Conservation (phyloP, 2,113 vertebrate species). For the Hemicordylus capensis region DNA sequence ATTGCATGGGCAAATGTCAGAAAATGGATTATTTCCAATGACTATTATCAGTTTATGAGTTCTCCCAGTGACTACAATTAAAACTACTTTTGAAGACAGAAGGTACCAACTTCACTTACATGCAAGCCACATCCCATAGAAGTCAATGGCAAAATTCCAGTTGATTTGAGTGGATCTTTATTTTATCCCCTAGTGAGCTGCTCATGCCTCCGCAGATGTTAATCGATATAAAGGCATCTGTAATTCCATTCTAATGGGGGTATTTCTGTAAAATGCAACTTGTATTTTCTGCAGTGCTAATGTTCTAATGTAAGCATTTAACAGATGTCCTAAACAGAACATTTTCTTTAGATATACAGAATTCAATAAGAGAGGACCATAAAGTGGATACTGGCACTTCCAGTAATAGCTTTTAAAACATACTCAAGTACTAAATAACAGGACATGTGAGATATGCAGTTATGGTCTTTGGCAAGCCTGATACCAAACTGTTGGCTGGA, state of each 20-base stretch:
- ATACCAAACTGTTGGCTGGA: background rate
- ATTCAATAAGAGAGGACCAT: constrained; percentile 22
- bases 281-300: constrained; percentile 50
- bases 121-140: background rate
- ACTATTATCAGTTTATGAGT: constrained; percentile 16
- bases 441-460: background rate
- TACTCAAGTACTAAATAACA: background rate
- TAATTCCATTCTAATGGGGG: constrained; percentile 49
- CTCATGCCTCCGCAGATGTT: constrained; percentile 54
- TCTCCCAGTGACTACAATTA: constrained; percentile 22
- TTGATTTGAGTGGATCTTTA: background rate
- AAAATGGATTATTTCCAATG: constrained; percentile 25
- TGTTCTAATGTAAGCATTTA: constrained; percentile 56
- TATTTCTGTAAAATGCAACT: constrained; percentile 50
- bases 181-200: constrained; percentile 40
- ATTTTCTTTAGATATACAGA: constrained; percentile 50
- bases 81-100: constrained; percentile 35
- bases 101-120: constrained; percentile 16
- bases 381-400: constrained; percentile 31
- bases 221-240: constrained; percentile 60
- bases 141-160: constrained; percentile 10
- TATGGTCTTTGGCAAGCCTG: background rate
- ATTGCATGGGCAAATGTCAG: background rate
- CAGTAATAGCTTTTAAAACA: constrained; percentile 31
- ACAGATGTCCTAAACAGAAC: constrained; percentile 60